Evolutionary conservation across 2,888 invertebrate genomes (phyloP), one percentile per base, ranked within the genome.

Genomic region (Euphydryas editha): DNA sequence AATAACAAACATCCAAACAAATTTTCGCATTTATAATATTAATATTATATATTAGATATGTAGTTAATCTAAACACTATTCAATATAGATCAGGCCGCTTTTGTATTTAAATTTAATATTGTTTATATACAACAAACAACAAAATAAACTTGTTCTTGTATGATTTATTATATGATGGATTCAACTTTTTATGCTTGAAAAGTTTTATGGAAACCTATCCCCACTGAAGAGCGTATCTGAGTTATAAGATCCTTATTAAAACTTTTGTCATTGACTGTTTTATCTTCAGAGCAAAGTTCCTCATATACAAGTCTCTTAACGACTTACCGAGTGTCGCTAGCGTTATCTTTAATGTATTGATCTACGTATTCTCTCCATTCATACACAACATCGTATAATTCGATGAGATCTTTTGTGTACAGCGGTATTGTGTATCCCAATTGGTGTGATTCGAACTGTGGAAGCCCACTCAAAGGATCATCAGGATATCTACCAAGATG

Each of bases 361-460:
- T 94, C 94, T 21, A 94, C 78, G 15, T 94, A 84, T 0, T 91
- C 80, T 64, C 95, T 89, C 94, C 95, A 95, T 62, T 93, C 90
- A 59, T 88, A 82, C 0, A 94, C 86, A 1, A 95, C 76, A 4
- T 94, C 93, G 62, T 94, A 94, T 1, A 94, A 82, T 60, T 94
- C 93, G 1, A 89, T 92, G 58, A 93, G 88, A 77, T 96, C 95
- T 68, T 93, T 95, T 0, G 95, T 95, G 68, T 95, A 94, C 7
- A 91, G 88, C 58, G 95, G 95, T 6, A 94, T 83, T 0, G 94
- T 93, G 69, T 94, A 95, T 0, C 88, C 90, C 6, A 94, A 92
- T 70, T 93, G 93, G 18, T 93, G 87, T 0, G 93, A 86, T 71
- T 94, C 89, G 20, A 90, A 84, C 58, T 83, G 82, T 2, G 78